Evolutionary conservation across 2,888 invertebrate genomes (phyloP), one percentile per base, ranked within the genome.

Genomic region (Adineta ricciae): DNA sequence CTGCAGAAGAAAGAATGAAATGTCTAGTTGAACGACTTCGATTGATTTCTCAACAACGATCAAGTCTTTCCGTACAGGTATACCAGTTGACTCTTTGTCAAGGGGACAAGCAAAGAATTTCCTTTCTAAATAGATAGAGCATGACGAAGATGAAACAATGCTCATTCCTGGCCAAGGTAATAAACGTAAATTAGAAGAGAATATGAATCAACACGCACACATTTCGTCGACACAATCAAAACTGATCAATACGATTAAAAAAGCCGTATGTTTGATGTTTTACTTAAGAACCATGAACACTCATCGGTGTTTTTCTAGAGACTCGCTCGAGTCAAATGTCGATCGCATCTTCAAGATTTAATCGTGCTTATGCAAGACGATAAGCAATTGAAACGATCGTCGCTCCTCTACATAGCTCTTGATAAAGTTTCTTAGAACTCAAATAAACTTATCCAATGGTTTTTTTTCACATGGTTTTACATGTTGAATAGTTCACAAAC

Each of bases 151-250:
- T 91, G 92, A 95, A 88, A 97, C 97, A 52, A 97, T 97, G 38
- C 92, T 97, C 87, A 95, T 96, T 91, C 97, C 97, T 88, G 97
- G 97, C 86, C 95, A 96, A n/a, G 93, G 97, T 86, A 97, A 97
- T 92, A 97, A 96, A 90, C 93, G 95, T 49, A 84, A 84, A 84
- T 54, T 84, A 19, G 84, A 84, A 24, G 84, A 84, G 24, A 50
- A 21, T 38, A 3, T n/a, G 0, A 78, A 41, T n/a, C 36, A 36
- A 27, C 14, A n/a, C 41, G 11, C 14, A 49, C 49, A 24, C 16
- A 41, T 27, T n/a, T n/a, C 49, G 8, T 41, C 46, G 3, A 46
- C 32, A 24, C 38, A 46, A 38, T 36, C 38, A 16, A 36, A 21
- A 19, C 16, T 73, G 3, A 8, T 46, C 0, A 64, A 36, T 32